Conservation (phyloP, 2,888 invertebrate species). For the Bugulina stolonifera region DNA sequence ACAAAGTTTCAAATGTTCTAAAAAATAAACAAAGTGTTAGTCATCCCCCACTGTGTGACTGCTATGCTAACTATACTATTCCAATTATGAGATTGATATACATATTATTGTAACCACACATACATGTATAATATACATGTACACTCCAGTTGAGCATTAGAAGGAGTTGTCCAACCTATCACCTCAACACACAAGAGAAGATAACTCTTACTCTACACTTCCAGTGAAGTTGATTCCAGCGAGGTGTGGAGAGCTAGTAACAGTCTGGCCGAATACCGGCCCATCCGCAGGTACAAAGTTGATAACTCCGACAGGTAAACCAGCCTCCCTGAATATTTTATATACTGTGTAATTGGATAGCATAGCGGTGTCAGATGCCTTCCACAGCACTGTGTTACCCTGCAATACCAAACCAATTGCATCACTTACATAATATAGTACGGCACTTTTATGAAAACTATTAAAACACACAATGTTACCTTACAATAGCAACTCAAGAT, state of each 20-base stretch:
- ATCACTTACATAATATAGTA: too few relatives aligned
- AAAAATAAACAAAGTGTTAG: conserved; percentile 33
- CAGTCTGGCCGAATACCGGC: conserved; percentile 84
- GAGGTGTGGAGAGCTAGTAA: conserved; percentile 76
- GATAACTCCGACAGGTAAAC: conserved; percentile 88
- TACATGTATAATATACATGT: too few relatives aligned
- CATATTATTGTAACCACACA: too few relatives aligned
- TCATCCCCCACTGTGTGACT: too few relatives aligned
- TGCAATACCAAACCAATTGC: too few relatives aligned
- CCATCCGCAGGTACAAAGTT: conserved; percentile 96
- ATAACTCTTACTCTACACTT: conserved; percentile 83
- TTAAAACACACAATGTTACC: too few relatives aligned
- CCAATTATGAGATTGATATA: too few relatives aligned
- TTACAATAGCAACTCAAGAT: too few relatives aligned
- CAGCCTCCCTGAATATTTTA: conserved; percentile 82
- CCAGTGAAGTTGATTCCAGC: conserved; percentile 97
- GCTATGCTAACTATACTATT: too few relatives aligned
- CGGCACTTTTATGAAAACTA: too few relatives aligned
- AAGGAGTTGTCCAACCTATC: too few relatives aligned
- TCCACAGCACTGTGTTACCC: conserved; percentile 97
- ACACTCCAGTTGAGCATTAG: too few relatives aligned
- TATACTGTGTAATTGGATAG: conserved; percentile 85
- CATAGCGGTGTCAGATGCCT: conserved; percentile 93
- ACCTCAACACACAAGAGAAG: conserved; percentile 31
- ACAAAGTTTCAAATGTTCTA: conserved; percentile 83